Evolutionary conservation across 2,888 invertebrate genomes (phyloP), one percentile per base, ranked within the genome.

Genomic region (Leptopilina myrica): DNA sequence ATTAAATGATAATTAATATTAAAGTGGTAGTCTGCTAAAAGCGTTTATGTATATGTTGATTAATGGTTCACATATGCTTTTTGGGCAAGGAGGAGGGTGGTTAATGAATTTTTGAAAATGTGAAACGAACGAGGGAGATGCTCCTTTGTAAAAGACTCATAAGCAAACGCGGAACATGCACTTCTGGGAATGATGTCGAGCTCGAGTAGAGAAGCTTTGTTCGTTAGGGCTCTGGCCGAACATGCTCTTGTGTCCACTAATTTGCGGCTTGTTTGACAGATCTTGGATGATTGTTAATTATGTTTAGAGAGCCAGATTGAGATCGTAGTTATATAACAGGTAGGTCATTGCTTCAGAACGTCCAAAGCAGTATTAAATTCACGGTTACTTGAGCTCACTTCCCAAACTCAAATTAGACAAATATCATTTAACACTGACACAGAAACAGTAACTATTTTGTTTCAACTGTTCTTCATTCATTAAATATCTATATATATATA

Each of bases 241-340:
- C 79, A 64, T 64, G 49, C 49, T 14, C 49, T 43, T 87, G 84
- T 86, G 88, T 88, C 88, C 87, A 90, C 89, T 89, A 89, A 91
- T 90, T 90, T 90, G 89, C 84, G 87, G 88, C 80, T 86, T 88
- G 89, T 90, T 90, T 90, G 90, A 89, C 88, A 86, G 88, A 89
- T 91, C 89, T 88, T 89, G 88, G 87, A 86, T 89, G 89, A 91
- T 91, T 91, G 90, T 90, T 90, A 90, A 91, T 91, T 89, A 90
- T 88, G 89, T 90, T 90, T 89, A 87, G 85, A 85, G 86, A 89
- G 85, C 82, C 81, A 83, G 82, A 84, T 83, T 81, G 83, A 78
- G 82, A 67, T 62, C 59, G 65, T 53, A 65, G 43, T 53, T 43
- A 53, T 65, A 82, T 82, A 78, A 80, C 82, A 67, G 76, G 75